phyloP scores from a whole-genome alignment of 2,888 invertebrate species.

The Ormia ochracea region DNA sequence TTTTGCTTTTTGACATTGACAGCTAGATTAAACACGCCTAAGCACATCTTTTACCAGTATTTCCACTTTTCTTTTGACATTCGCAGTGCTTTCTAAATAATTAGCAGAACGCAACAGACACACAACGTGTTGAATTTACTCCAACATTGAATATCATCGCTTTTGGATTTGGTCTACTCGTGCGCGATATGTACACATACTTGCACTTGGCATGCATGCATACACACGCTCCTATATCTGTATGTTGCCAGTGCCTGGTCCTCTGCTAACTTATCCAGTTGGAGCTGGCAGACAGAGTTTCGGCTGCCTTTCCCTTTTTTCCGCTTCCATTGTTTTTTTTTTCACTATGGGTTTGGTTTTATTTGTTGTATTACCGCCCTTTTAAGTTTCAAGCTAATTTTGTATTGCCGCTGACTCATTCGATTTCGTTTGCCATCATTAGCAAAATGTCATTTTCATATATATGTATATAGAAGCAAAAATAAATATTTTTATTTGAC shows the following conservation, averaged over 20 bases:
- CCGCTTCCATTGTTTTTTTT: constrained; percentile 1
- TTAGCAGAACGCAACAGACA: constrained; percentile 14
- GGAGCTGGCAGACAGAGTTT: constrained; percentile 29
- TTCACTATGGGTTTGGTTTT: constrained; percentile 3
- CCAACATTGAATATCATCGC: not conserved
- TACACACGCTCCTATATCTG: not conserved
- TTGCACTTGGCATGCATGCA: no score
- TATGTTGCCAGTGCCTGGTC: not conserved
- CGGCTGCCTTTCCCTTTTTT: constrained; percentile 11
- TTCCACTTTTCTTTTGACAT: not conserved
- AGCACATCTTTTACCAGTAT: constrained; percentile 11
- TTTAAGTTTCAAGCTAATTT: constrained; percentile 16
- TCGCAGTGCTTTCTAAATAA: constrained; percentile 25
- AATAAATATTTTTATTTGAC: not conserved
- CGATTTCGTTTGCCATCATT: constrained; percentile 41
- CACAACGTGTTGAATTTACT: not conserved
- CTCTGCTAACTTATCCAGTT: constrained; percentile 32
- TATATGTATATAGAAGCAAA: no score
- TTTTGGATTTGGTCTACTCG: no score
- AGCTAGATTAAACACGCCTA: constrained; percentile 44
- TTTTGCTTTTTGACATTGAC: constrained; percentile 46
- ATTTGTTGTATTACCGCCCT: not conserved
- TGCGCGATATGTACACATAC: no score
- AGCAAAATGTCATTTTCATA: constrained; percentile 53
- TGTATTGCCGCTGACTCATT: not conserved